Base-by-base conservation (phyloP, 1,140 invertebrate species). In the Ectropis grisescens region DNA sequence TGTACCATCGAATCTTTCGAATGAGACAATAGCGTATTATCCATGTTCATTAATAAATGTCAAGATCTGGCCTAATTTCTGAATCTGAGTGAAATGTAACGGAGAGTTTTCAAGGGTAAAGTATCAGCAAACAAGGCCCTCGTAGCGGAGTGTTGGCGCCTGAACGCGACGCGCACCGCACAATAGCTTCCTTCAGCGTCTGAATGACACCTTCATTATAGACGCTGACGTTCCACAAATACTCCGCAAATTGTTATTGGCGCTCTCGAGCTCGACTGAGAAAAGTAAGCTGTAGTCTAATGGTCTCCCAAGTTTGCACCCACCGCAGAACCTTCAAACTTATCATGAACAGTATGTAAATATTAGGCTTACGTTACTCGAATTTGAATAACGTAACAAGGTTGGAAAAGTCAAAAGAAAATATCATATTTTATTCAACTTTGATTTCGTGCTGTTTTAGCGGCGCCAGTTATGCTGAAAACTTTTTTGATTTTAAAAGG, bases 181-280 rank as follows among this genome's bases (percentile, higher is more conserved):
- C 51, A 66, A 66, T 61, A 45, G 47, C 33, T 44, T 53, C 44
- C 36, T 33, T 44, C 44, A 57, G 39, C 39, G 42, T 36, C 45
- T 60, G 58, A 60, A 58, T 61, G 58, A 65, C 58, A 53, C 56
- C 52, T 70, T 60, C 62, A 65, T 67, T 67, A 65, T 35, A 51
- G 46, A 25, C 45, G 51, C 40, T 64, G 62, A 64, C 51, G 51
- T 59, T 52, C 56, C 32, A 35, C 45, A 55, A 66, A 54, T 58
- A 52, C 51, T 52, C 36, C 22, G 27, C 37, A 40, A 53, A 57
- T 58, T 58, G 47, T 56, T 41, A 28, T 30, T 22, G 32, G 19
- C 6, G 14, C 39, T 43, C 24, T 36, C 30, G 11, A 37, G 29
- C 43, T 19, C 16, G 16, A 30, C 39, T 43, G 23, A 27, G 34